A percentile compares a stretch with the other conserved stretches of the same genome.
These are phyloP conservation scores for Aurelia aurita DNA, from an alignment of 30 jellyfish, hydroid and myxozoan species.

Conservation along the genomic window DNA sequence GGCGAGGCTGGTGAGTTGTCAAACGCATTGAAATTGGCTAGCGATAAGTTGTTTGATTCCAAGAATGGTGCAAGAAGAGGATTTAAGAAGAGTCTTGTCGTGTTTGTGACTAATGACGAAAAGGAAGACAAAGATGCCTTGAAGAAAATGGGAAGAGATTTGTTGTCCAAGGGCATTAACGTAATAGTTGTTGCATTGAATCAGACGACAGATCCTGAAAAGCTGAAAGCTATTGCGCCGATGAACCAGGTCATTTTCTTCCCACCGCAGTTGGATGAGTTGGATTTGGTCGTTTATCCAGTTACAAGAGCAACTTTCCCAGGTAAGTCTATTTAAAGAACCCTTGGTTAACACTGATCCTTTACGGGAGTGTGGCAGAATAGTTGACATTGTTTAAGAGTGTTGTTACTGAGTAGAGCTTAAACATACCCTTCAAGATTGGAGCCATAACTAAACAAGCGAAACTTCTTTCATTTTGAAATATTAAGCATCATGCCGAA, in stretches of 20 bases:
- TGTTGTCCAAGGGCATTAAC: slow-evolving; percentile 57
- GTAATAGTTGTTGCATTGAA: slow-evolving; percentile 70
- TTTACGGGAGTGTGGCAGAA: too few species aligned
- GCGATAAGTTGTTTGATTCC: slow-evolving; percentile 29
- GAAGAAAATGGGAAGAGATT: slow-evolving; percentile 19
- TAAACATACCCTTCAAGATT: too few species aligned
- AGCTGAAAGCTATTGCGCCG: slow-evolving; percentile 45
- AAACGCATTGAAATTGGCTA: slow-evolving; percentile 31
- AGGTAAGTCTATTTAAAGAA: slow-evolving; percentile 29
- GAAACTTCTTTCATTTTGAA: too few species aligned
- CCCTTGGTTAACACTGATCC: too few species aligned
- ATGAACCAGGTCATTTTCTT: slow-evolving; percentile 64
- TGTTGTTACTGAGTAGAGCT: too few species aligned
- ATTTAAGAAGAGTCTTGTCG: slow-evolving; percentile 52
- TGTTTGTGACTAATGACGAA: slow-evolving; percentile 37
- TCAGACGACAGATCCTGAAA: slow-evolving; percentile 24
- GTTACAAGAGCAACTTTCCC: slow-evolving; percentile 52
- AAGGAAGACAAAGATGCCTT: slow-evolving; percentile 37
- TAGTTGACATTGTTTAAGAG: too few species aligned
- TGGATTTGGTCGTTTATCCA: slow-evolving; percentile 62
- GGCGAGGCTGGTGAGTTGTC: slow-evolving; percentile 15
- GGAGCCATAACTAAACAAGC: too few species aligned
- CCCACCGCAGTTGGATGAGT: slow-evolving; percentile 70
- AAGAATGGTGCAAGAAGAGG: slow-evolving; percentile 83
- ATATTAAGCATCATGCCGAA: too few species aligned